Base-by-base conservation (phyloP, 2,113 vertebrate genomes). In the Rhombomys opimus region DNA sequence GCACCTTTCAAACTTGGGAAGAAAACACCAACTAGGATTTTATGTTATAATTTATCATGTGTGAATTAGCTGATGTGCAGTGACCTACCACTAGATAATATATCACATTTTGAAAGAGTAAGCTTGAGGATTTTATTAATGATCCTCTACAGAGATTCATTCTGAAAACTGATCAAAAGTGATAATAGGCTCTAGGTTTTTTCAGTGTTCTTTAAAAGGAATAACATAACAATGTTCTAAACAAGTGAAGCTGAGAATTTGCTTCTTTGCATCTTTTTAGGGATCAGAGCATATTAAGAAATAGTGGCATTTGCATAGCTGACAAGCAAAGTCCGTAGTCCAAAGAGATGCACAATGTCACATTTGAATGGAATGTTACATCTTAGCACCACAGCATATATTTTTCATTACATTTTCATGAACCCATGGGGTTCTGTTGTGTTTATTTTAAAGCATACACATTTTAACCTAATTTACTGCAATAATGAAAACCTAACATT, bases 401-500 rank as follows among this genome's bases (percentile, higher is more conserved):
- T 98, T 98, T 97, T 93, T 98, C 96, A 98, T 98, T 98, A 98
- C 98, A 54, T 68, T 94, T 97, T 98, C 96, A 97, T 68, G 80
- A 98, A 59, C 70, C 89, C 96, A 63, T 96, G 90, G 96, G 41
- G 14, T 78, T 93, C 93, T 76, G 87, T n/a, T 1, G 4, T 96
- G 38, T 91, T 85, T 95, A 50, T 84, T 86, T 96, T 97, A 98
- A 68, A 97, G 93, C 41, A 92, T 93, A 59, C 82, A 97, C 82
- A 98, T 97, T 98, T 98, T 98, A 91, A 86, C 80, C 87, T 97
- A 97, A 96, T 87, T 97, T 72, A 94, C 97, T 97, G 97, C 96
- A 96, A 97, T 97, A 96, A 96, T 97, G 95, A 96, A 95, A 96
- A 88, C 59, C 85, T 59, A 87, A 35, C 88, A 88, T 93, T 95